Percentiles rank a stretch among this genome's conserved stretches.
phyloP scores from a whole-genome alignment of 1,140 invertebrate species.

The Neodiprion lecontei region DNA sequence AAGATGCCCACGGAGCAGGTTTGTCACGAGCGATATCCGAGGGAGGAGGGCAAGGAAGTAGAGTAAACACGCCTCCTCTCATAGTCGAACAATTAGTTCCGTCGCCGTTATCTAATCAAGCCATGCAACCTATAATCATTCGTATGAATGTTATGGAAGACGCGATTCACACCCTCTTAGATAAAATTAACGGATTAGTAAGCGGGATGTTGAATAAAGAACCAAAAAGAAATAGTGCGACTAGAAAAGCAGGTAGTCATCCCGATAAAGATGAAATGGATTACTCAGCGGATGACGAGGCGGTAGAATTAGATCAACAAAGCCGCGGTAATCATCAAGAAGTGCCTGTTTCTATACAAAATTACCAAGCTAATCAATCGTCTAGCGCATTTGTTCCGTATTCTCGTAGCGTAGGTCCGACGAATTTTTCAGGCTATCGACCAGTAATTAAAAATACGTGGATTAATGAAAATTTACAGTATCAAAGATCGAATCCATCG shows the following conservation, averaged over 20 bases:
- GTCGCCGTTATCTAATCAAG: not conserved
- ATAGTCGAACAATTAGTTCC: not conserved
- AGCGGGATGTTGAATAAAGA: not conserved
- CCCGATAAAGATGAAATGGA: not conserved
- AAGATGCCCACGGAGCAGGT: not conserved
- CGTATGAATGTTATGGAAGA: not conserved
- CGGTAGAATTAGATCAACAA: not conserved
- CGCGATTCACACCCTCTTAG: not conserved
- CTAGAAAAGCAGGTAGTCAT: not conserved
- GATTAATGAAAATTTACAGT: not conserved
- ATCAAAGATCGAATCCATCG: not conserved
- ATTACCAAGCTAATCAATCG: not conserved
- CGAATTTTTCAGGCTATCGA: not conserved
- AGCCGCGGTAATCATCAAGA: not conserved
- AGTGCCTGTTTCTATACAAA: not conserved
- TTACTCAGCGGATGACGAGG: not conserved
- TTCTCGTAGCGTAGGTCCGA: not conserved
- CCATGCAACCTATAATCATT: not conserved
- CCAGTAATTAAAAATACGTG: not conserved
- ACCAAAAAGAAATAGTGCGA: not conserved
- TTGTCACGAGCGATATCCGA: not conserved
- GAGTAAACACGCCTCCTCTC: not conserved
- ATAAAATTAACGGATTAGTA: slow-evolving; percentile 8
- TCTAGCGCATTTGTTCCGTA: not conserved
- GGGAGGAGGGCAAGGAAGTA: not conserved